Conservation (phyloP, 2,888 invertebrate genomes). For the Drosophila prolongata region DNA sequence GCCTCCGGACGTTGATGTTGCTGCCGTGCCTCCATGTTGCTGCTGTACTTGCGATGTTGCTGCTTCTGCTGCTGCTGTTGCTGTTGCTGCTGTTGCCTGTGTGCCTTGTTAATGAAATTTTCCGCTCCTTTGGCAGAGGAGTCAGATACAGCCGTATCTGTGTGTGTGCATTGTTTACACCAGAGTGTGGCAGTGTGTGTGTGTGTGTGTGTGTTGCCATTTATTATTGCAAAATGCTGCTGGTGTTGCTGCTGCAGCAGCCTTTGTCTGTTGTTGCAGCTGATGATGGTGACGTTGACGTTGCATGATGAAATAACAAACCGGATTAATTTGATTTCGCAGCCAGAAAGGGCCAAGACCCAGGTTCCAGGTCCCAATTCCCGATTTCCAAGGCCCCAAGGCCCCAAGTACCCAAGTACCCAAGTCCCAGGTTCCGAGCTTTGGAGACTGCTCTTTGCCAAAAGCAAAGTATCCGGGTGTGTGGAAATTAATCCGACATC, state of each 20-base stretch:
- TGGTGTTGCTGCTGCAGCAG: slow-evolving; percentile 46
- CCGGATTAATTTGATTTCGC: slow-evolving; percentile 82
- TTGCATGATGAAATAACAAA: slow-evolving; percentile 82
- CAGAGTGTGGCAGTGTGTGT: slow-evolving; percentile 20
- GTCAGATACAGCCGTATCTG: slow-evolving; percentile 9
- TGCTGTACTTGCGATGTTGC: not conserved
- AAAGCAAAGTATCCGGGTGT: slow-evolving; percentile 22
- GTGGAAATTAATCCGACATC: slow-evolving; percentile 67
- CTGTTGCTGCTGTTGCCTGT: slow-evolving; percentile 55
- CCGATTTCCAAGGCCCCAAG: not conserved
- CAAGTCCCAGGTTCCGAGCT: slow-evolving; percentile 12
- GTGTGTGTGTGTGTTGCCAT: slow-evolving; percentile 53
- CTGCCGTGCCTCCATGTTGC: slow-evolving; percentile 16
- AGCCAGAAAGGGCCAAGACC: slow-evolving; percentile 22
- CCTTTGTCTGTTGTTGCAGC: slow-evolving; percentile 79
- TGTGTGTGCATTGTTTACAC: slow-evolving; percentile 38
- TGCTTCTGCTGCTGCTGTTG: slow-evolving; percentile 27
- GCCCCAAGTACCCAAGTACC: not conserved
- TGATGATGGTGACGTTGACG: slow-evolving; percentile 76
- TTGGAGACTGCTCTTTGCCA: slow-evolving; percentile 18
- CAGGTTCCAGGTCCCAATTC: slow-evolving; percentile 7
- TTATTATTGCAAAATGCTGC: slow-evolving; percentile 77
- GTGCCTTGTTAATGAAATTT: slow-evolving; percentile 78
- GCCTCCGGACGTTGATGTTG: slow-evolving; percentile 38
- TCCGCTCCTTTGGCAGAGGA: slow-evolving; percentile 76